phyloP scores from a whole-genome alignment of 2,888 invertebrate genomes.

The Heliconius cydno region DNA sequence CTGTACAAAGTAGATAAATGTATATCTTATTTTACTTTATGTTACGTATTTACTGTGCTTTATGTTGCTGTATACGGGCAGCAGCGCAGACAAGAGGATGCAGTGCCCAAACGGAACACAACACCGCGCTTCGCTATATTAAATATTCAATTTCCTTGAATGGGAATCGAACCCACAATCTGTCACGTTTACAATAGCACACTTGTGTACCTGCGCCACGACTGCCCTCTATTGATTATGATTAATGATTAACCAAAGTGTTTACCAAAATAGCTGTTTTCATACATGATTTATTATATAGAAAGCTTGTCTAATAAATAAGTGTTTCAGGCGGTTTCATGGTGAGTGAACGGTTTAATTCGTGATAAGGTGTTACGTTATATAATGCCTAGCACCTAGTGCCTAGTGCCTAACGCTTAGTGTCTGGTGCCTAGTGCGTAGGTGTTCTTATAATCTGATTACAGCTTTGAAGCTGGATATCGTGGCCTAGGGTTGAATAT shows the following conservation, averaged over 20 bases:
- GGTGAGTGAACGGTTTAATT: conserved; percentile 11
- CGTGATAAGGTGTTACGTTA: neutral
- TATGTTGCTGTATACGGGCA: too few species aligned
- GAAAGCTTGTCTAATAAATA: neutral
- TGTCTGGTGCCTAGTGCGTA: neutral
- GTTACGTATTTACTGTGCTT: too few species aligned
- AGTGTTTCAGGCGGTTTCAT: conserved; percentile 5
- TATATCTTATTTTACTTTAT: too few species aligned
- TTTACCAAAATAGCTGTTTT: conserved; percentile 7
- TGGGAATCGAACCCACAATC: neutral
- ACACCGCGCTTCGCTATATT: neutral
- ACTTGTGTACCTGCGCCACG: too few species aligned
- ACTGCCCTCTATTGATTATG: too few species aligned
- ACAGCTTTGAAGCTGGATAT: neutral
- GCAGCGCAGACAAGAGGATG: too few species aligned
- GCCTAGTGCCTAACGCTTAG: too few species aligned
- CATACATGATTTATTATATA: conserved; percentile 11
- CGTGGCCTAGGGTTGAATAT: neutral
- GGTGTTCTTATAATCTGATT: neutral
- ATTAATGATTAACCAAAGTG: conserved; percentile 3
- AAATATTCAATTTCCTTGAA: neutral
- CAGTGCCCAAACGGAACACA: too few species aligned
- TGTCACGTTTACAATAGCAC: too few species aligned
- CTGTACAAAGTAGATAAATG: neutral
- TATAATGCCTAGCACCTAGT: too few species aligned